Evolutionary conservation across 2,888 invertebrate genomes (phyloP), one percentile per base, ranked within the genome.

Genomic region (Timema cristinae): DNA sequence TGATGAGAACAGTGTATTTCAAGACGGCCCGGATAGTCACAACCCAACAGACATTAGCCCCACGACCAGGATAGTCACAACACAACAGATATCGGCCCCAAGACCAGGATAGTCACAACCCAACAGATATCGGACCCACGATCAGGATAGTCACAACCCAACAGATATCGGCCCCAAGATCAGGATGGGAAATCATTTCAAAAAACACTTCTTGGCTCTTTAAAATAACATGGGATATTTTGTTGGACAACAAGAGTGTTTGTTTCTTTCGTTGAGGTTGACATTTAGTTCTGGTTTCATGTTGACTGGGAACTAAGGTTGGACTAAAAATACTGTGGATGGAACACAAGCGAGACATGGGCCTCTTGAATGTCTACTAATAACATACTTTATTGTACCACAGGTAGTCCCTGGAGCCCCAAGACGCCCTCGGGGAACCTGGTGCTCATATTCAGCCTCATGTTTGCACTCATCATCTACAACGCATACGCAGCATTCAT

Each of bases 401-500:
- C 72, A 89, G 89, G 89, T 63, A 87, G 87, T 11, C 82, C 85
- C 0, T 86, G 87, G 85, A 86, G 83, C 1, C 88, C 89, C 0
- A 81, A 81, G 2, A 85, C 83, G 15, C 83, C 85, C 0, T 85
- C 89, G 0, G 87, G 87, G 0, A 88, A 87, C 77, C 81, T 87
- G 4, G 81, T 88, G 6, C 81, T 89, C 2, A 82, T 89, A 16
- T 85, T 85, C 0, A 86, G 87, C 71, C 78, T 89, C 50, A 80
- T 87, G 7, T 89, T 89, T 77, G 87, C 88, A 0, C 81, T 89
- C 72, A 84, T 89, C 9, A 88, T 86, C 7, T 89, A 88, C 79
- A 89, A 88, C 77, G 85, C 89, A 0, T 89, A 89, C 76, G 88
- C 89, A 0, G 89, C 89, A 0, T 89, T 88, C 77, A 89, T 89